These are phyloP conservation scores for Acleris cristana DNA, from an alignment of 2,888 invertebrate genomes.

Conservation along the genomic window DNA sequence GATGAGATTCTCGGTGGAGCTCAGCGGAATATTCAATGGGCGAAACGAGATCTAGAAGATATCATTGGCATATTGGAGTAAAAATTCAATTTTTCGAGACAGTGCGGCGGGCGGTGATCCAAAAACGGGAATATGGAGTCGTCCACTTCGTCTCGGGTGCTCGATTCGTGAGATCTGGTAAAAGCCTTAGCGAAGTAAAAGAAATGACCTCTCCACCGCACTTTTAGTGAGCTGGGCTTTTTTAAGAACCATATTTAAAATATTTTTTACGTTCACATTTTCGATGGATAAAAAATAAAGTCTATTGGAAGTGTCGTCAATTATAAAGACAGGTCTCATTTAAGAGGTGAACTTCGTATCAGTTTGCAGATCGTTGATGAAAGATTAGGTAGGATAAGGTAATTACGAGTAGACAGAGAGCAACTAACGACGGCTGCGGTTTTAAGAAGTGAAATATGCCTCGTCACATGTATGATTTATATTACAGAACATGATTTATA, in stretches of 20 bases:
- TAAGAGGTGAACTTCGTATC: not conserved
- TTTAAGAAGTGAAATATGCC: too few species aligned
- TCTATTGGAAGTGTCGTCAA: not conserved
- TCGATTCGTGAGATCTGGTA: constrained; percentile 10
- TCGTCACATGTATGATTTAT: too few species aligned
- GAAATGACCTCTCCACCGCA: not conserved
- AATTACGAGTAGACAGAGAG: not conserved
- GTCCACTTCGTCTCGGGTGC: constrained; percentile 18
- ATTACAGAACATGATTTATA: too few species aligned
- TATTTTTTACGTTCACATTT: not conserved
- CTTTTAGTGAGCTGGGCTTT: not conserved
- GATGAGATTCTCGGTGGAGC: constrained; percentile 24
- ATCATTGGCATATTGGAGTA: constrained; percentile 37
- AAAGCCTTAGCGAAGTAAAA: constrained; percentile 10
- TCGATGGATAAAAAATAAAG: too few species aligned
- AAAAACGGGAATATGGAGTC: constrained; percentile 30
- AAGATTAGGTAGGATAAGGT: too few species aligned
- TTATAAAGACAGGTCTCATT: not conserved
- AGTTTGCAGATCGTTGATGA: not conserved
- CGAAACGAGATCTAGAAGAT: constrained; percentile 25
- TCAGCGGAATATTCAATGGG: constrained; percentile 24
- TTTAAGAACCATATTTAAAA: not conserved
- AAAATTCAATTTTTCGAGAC: constrained; percentile 43
- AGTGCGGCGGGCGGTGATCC: constrained; percentile 39
- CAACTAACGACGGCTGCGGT: too few species aligned